phyloP scores from a whole-genome alignment of 2,113 vertebrate species.

The Penelope pileata region DNA sequence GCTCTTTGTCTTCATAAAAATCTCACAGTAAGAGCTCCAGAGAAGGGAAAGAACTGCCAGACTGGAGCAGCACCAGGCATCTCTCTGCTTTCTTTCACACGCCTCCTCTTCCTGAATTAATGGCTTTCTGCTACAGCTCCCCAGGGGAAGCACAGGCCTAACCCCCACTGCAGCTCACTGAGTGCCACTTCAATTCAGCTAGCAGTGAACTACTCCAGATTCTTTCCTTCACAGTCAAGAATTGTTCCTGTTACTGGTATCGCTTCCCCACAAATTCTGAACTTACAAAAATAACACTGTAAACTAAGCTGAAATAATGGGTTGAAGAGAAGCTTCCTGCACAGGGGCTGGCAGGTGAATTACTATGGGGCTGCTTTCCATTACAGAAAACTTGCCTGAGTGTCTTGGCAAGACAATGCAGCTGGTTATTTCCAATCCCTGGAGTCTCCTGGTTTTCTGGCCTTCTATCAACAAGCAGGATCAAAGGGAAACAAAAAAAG shows the following conservation, averaged over 20 bases:
- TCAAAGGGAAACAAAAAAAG: neutral
- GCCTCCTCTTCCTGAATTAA: neutral
- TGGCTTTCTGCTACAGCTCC: neutral
- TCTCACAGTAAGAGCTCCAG: neutral
- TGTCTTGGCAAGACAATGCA: neutral
- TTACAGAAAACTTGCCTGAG: neutral
- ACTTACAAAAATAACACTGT: conserved; percentile 11
- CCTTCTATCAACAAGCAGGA: neutral
- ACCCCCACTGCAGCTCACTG: neutral
- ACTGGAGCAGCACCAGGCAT: neutral
- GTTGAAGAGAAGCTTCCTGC: neutral
- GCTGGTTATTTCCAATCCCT: neutral
- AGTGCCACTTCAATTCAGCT: neutral
- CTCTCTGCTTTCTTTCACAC: neutral
- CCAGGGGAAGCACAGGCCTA: neutral
- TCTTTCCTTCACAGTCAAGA: neutral
- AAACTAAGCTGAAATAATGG: neutral
- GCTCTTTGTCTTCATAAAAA: neutral
- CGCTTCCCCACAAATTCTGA: neutral
- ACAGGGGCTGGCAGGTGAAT: neutral
- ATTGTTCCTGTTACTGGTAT: neutral
- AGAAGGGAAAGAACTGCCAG: neutral
- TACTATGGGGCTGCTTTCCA: neutral
- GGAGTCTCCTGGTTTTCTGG: neutral
- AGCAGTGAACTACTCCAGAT: neutral